Percentiles rank a stretch among this genome's conserved stretches.
phyloP scores from a whole-genome alignment of 2,888 invertebrate genomes.

The Athrips mouffetella region DNA sequence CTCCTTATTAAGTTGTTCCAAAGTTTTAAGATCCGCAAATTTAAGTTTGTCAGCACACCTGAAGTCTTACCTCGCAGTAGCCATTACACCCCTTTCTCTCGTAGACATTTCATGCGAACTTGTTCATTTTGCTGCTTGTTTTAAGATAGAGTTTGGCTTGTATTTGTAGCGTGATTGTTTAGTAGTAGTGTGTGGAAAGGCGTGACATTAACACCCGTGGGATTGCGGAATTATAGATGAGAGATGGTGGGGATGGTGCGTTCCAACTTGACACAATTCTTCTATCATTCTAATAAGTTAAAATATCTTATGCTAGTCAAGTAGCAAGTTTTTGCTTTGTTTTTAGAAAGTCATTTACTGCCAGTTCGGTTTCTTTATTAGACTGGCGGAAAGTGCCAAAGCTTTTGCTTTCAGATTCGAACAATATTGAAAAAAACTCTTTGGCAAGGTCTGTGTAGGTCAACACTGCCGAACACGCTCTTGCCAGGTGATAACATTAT shows the following conservation, averaged over 20 bases:
- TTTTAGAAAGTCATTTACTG: too few relatives aligned
- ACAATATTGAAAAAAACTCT: too few relatives aligned
- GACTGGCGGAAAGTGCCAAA: too few relatives aligned
- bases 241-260: conserved; percentile 44
- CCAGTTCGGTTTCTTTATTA: too few relatives aligned
- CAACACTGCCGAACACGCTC: too few relatives aligned
- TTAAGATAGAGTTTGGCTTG: conserved; percentile 27
- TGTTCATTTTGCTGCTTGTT: not conserved
- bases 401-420: too few relatives aligned
- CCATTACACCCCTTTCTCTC: conserved; percentile 56
- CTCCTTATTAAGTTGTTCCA: not conserved
- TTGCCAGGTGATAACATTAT: too few relatives aligned
- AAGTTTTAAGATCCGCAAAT: conserved; percentile 12
- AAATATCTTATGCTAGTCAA: too few relatives aligned
- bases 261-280: too few relatives aligned
- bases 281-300: too few relatives aligned
- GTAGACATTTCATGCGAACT: not conserved
- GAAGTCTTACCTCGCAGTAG: conserved; percentile 55
- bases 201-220: conserved; percentile 74
- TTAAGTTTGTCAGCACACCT: conserved; percentile 44
- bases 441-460: too few relatives aligned
- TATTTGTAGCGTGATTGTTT: conserved; percentile 32
- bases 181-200: conserved; percentile 57
- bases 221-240: conserved; percentile 69
- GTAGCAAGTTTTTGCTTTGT: too few relatives aligned